Percentiles rank a stretch among this genome's conserved stretches.
These are phyloP conservation scores for Eidolon dupreanum DNA, from an alignment of 2,797 vertebrate genomes.

Conservation along the genomic window DNA sequence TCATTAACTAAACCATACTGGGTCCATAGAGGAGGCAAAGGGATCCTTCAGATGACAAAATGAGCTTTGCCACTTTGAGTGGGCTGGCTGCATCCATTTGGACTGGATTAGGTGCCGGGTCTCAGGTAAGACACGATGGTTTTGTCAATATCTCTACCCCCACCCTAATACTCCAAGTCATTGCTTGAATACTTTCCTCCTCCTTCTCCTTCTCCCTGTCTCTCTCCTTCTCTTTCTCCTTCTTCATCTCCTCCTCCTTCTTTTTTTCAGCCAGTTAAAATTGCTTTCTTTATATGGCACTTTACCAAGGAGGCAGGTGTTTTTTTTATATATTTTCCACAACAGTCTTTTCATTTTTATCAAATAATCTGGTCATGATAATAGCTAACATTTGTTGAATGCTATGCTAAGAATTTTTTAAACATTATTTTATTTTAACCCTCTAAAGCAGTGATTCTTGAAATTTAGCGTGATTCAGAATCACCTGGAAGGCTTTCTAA, in stretches of 20 bases:
- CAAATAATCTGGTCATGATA: slow-evolving; percentile 46
- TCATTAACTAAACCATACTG: accelerated
- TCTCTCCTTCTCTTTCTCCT: neutral
- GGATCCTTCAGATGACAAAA: neutral
- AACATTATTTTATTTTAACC: neutral
- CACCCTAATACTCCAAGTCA: neutral
- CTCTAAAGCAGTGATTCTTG: neutral
- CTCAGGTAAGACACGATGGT: neutral
- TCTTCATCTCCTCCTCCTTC: neutral
- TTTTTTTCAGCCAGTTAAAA: neutral
- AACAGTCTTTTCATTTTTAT: neutral
- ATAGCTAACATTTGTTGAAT: slow-evolving; percentile 31
- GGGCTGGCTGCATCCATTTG: neutral
- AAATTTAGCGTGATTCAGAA: neutral
- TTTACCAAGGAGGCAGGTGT: slow-evolving; percentile 4
- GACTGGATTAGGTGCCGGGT: neutral
- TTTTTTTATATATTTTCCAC: slow-evolving; percentile 24
- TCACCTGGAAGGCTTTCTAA: neutral
- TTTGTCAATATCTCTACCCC: neutral
- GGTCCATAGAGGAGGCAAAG: neutral
- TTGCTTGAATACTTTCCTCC: neutral
- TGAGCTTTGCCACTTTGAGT: neutral
- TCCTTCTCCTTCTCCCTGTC: neutral
- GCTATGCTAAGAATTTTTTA: neutral
- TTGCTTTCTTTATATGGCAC: neutral